These are phyloP conservation scores for Sprattus sprattus DNA, from an alignment of 2,113 vertebrate species.

Conservation along the genomic window DNA sequence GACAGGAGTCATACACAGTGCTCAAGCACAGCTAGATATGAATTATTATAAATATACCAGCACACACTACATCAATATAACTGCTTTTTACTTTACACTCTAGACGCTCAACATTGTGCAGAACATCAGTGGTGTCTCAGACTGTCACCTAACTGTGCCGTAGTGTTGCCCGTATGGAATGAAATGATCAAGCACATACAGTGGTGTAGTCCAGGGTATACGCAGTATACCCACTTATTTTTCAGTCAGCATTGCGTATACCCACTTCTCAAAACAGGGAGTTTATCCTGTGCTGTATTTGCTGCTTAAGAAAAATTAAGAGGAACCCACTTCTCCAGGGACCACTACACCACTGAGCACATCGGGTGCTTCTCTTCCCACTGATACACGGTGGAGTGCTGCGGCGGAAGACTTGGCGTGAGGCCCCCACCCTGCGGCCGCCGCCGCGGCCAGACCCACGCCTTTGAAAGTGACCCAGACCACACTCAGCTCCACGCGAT, in stretches of 20 bases:
- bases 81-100: not conserved
- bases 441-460: slow-evolving; percentile 43
- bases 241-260: too few species aligned
- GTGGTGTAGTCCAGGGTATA: too few species aligned
- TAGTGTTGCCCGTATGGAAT: not conserved
- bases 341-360: too few species aligned
- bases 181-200: not conserved
- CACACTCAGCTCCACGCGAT: too few species aligned
- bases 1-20: not conserved
- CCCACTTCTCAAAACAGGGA: too few species aligned
- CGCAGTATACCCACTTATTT: too few species aligned
- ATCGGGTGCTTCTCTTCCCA: not conserved
- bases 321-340: too few species aligned
- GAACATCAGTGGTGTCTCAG: not conserved
- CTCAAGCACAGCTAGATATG: not conserved
- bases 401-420: slow-evolving; percentile 13
- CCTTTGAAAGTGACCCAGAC: slow-evolving; percentile 52
- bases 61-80: not conserved
- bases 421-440: not conserved
- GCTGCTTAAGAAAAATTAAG: too few species aligned
- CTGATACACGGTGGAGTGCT: not conserved
- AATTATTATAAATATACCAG: not conserved
- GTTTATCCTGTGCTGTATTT: too few species aligned
- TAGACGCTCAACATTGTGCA: not conserved
- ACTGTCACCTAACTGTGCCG: not conserved